phyloP scores from a whole-genome alignment of 2,888 invertebrate genomes.

The Ethmia dodecea region DNA sequence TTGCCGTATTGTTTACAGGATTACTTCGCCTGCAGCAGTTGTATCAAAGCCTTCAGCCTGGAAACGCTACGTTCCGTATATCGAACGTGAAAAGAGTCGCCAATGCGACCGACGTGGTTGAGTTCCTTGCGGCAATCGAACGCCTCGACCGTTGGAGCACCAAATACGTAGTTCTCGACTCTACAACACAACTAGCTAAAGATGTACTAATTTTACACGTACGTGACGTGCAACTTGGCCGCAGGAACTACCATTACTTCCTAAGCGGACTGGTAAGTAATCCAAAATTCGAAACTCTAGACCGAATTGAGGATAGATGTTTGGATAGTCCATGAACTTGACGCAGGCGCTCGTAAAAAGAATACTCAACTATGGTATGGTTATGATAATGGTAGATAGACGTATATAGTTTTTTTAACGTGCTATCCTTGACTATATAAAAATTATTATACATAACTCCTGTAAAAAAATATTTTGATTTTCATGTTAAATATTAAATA shows the following conservation, averaged over 20 bases:
- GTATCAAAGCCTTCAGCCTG: slow-evolving; percentile 90
- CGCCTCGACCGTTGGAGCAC: slow-evolving; percentile 88
- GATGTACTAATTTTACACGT: slow-evolving; percentile 92
- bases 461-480: too few species aligned
- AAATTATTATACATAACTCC: too few species aligned
- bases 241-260: slow-evolving; percentile 94
- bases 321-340: too few species aligned
- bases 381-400: too few species aligned
- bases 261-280: slow-evolving; percentile 91
- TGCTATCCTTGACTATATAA: too few species aligned
- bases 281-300: too few species aligned
- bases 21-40: slow-evolving; percentile 93
- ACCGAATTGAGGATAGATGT: too few species aligned
- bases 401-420: too few species aligned
- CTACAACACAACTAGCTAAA: slow-evolving; percentile 90
- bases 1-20: slow-evolving; percentile 77
- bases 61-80: slow-evolving; percentile 90
- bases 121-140: slow-evolving; percentile 88
- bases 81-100: slow-evolving; percentile 90
- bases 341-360: too few species aligned
- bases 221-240: slow-evolving; percentile 88
- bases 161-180: slow-evolving; percentile 93
- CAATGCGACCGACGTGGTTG: slow-evolving; percentile 89
- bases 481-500: too few species aligned
- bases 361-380: too few species aligned